Evolutionary conservation across 2,797 vertebrate species (phyloP), one percentile per base, ranked within the genome.

Genomic region (Sebastes nivosus): DNA sequence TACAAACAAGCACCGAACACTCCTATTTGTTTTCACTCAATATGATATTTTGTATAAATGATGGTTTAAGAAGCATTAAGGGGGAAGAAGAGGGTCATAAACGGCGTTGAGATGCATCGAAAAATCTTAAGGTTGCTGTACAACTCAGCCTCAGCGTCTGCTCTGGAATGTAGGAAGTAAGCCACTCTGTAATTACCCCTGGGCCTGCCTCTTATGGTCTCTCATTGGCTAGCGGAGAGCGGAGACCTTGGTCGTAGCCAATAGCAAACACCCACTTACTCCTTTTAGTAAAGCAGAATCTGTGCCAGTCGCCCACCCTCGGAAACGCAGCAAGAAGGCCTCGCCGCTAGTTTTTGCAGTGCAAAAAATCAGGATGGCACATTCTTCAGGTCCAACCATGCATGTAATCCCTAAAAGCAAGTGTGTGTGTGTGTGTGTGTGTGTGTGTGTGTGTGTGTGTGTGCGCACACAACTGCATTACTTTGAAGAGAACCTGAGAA

Each of bases 161-260:
- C 86, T 91, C 66, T 88, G 93, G 92, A 94, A 94, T 93, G 92
- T 82, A 86, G 88, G 87, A 88, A 90, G 88, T 88, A 60, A 90
- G 76, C 77, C 79, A 18, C 87, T 87, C 89, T 95, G 90, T 95
- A 94, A 95, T 95, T 92, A 93, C 73, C 69, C 46, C 32, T 18
- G 59, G 70, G 50, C 71, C 79, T 6, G 64, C 88, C 87, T 58
- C 60, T 54, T 2, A 0, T 8, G 18, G 1, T 10, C 64, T 77
- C 70, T 74, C 27, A 91, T 92, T 94, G 94, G 93, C 81, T 50
- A 6, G 24, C 29, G 25, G 64, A 58, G 63, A 32, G 24, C 2
- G 27, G 30, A 76, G 77, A 55, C 63, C 54, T 65, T 6, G 24
- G 18, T 25, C 24, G 11, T 7, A 58, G 83, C 86, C 88, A 92